Evolutionary conservation across 2,797 vertebrate species (phyloP).

Genomic region (Sebastiscus tertius): DNA sequence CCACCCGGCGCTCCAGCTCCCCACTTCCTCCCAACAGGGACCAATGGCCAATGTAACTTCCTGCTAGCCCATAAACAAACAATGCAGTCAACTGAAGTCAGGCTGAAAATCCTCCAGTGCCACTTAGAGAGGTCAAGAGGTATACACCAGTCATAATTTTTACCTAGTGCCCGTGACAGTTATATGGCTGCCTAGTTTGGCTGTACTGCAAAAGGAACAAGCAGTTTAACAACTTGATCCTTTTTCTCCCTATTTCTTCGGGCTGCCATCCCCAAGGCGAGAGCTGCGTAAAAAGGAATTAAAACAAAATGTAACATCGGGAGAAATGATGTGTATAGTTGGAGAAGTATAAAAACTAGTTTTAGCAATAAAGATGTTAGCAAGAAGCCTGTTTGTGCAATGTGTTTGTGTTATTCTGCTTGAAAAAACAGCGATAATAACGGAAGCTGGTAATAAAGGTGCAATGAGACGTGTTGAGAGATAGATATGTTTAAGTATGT

Average conservation of each 20-base stretch:
- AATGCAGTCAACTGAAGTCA: slow-evolving; percentile 76
- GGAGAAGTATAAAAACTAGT: slow-evolving; percentile 5
- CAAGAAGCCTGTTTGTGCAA: slow-evolving; percentile 24
- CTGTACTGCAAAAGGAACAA: slow-evolving; percentile 52
- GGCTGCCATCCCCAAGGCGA: background rate
- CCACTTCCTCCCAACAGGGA: slow-evolving; percentile 69
- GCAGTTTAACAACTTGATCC: slow-evolving; percentile 60
- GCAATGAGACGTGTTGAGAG: slow-evolving; percentile 23
- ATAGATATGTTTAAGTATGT: slow-evolving; percentile 13
- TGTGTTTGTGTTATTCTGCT: slow-evolving; percentile 37
- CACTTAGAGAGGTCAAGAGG: slow-evolving; percentile 77
- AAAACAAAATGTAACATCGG: slow-evolving; percentile 3
- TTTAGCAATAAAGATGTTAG: slow-evolving; percentile 35
- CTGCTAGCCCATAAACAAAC: slow-evolving; percentile 79
- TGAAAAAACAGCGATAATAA: slow-evolving; percentile 17
- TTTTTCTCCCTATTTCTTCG: slow-evolving; percentile 32
- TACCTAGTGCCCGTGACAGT: slow-evolving; percentile 66
- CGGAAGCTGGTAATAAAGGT: slow-evolving; percentile 27
- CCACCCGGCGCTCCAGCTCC: slow-evolving; percentile 10
- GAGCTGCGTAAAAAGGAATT: background rate
- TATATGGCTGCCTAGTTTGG: slow-evolving; percentile 67
- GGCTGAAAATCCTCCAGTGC: slow-evolving; percentile 75
- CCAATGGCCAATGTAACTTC: slow-evolving; percentile 70
- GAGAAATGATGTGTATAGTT: slow-evolving; percentile 11
- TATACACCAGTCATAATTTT: slow-evolving; percentile 69